Evolutionary conservation across 2,888 invertebrate genomes (phyloP), one percentile per base, ranked within the genome.

Genomic region (Drosophila neonasuta): DNA sequence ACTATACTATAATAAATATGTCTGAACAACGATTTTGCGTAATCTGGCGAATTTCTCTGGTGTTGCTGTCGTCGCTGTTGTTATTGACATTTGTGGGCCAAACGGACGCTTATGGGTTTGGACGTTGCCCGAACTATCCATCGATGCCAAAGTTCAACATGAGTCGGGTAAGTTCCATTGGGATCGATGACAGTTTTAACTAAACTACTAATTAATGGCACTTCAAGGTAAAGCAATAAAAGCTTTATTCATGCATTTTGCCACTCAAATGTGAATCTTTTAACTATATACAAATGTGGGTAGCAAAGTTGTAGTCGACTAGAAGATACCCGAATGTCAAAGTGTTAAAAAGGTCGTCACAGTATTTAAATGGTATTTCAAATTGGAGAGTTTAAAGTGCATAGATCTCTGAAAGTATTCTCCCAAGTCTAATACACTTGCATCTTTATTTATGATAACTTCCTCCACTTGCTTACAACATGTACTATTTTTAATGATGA

Each of bases 121-220:
- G 95, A 69, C 93, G 92, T 84, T 95, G 95, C 82, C 95, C 95
- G 5, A 92, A 93, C 74, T 93, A 94, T 88, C 93, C 93, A 52
- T 92, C 93, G 77, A 92, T 95, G 90, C 93, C 93, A 39, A 92
- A 93, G 89, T 94, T 94, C 83, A 93, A 95, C 83, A 91, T 94
- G 73, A 92, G 92, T 68, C 92, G 92, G 91, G 95, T 95, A 89
- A 93, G 93, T 92, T 56, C 34, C 48, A 41, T 41, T 41, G 15
- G 39, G 39, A 41, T 41, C 39, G 39, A 41, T 15, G 39, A 13
- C 11, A 36, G 41, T 44, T 10, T 30, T 15, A 44, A 32, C 13
- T 44, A 1, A 46, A 55, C 39, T 41, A 3, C 1, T 13, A 55
- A 34, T 13, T 15, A 34, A 34, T 45, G 44, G 13, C 7, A 56